These are phyloP conservation scores for Epiblema foenella DNA, from an alignment of 2,888 invertebrate genomes.

Conservation along the genomic window DNA sequence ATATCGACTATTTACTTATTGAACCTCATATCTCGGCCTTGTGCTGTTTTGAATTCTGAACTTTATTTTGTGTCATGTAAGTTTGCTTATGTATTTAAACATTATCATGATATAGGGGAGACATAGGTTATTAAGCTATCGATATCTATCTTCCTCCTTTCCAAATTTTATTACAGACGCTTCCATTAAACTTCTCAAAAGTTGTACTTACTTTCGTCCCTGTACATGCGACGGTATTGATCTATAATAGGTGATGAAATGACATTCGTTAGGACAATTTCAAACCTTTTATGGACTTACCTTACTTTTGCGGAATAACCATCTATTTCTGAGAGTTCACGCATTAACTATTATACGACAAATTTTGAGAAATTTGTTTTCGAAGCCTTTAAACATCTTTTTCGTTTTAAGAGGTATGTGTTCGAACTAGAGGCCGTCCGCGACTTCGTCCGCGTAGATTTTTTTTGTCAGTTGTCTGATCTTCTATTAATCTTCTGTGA, in stretches of 20 bases:
- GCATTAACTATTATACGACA: slow-evolving; percentile 11
- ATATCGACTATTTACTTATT: slow-evolving; percentile 49
- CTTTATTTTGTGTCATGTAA: not conserved
- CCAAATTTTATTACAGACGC: slow-evolving; percentile 62
- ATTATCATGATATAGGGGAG: not conserved
- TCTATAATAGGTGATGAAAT: slow-evolving; percentile 28
- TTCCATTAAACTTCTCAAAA: slow-evolving; percentile 55
- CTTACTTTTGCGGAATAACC: slow-evolving; percentile 30
- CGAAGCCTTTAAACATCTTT: not conserved
- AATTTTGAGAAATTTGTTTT: slow-evolving; percentile 8
- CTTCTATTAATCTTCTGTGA: too few species aligned
- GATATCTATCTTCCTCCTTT: slow-evolving; percentile 63
- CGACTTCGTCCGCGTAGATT: too few species aligned
- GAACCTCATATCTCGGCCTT: slow-evolving; percentile 4
- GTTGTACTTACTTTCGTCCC: slow-evolving; percentile 41
- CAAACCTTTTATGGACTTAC: too few species aligned
- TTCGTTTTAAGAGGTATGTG: not conserved
- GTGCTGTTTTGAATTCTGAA: not conserved
- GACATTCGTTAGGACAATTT: too few species aligned
- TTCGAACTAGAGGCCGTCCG: too few species aligned
- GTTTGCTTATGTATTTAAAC: not conserved
- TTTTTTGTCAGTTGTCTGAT: too few species aligned
- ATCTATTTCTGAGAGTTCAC: slow-evolving; percentile 24
- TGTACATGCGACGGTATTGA: slow-evolving; percentile 27
- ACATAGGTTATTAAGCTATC: slow-evolving; percentile 5